Base-by-base conservation (phyloP, 2,888 invertebrate genomes). In the Isotomurus palustris region DNA sequence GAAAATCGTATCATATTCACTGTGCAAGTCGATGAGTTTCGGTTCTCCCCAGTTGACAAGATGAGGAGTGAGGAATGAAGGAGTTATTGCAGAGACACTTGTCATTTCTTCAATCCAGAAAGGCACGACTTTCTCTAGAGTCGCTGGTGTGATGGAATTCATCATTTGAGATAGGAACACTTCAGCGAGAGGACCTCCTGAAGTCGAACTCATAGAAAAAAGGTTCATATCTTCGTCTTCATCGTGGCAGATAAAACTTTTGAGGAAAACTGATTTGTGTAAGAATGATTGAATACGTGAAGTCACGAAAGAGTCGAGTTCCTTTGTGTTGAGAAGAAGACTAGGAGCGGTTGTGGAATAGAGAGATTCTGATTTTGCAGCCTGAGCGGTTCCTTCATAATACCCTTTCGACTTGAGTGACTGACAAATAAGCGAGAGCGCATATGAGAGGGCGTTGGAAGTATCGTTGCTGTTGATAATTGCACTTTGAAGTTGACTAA, bases 1-100 rank as follows among this genome's bases (percentile, higher is more conserved):
- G 36, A 66, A 66, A 10, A 66, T 56, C 8, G 40, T 54, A 38
- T 66, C 61, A 44, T 63, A 66, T 27, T 66, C 59, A 22, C 38
- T 24, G 3, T 62, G 57, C 21, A 66, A 41, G 19, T 56, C 44
- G 3, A 62, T 61, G 5, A 66, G 44, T 17, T 29, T 49, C 0
- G 66, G 66, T 14, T 43, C 32, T 14, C 59, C 60, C 47, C 61
- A 50, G 12, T n/a, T 14, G 8, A 50, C 10, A 3, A 50, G 25
- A 25, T 50, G 50, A n/a, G 50, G 22, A n/a, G n/a, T 36, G 27
- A 50, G 25, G 12, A 50, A 25, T 28, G 3, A 14, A 22, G 19
- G 21, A 21, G 4, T 43, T 8, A n/a, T n/a, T n/a, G n/a, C n/a
- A n/a, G n/a, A n/a, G n/a, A n/a, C n/a, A n/a, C n/a, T n/a, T n/a